Percentiles rank a stretch among this genome's conserved stretches.
These are phyloP conservation scores for Tinea trinotella DNA, from an alignment of 2,888 invertebrate genomes.

Conservation along the genomic window DNA sequence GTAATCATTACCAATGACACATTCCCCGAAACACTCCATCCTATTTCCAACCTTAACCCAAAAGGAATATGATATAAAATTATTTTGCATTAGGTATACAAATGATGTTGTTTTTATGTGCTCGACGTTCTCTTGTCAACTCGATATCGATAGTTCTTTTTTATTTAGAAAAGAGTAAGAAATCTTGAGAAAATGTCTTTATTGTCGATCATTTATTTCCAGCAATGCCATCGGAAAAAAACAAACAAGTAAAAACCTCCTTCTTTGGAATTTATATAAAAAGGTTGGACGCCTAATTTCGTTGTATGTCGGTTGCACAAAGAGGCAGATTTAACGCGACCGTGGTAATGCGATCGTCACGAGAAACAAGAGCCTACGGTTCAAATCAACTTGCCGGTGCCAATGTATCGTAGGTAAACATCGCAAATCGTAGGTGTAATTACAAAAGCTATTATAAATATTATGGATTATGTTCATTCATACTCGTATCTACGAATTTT, in stretches of 20 bases:
- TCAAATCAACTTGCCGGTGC: no score
- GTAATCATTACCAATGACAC: slow-evolving; percentile 5
- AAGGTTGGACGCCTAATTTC: no score
- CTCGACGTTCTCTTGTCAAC: slow-evolving; percentile 21
- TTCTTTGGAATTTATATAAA: no score
- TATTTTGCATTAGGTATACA: not conserved
- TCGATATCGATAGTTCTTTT: slow-evolving; percentile 25
- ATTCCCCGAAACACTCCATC: not conserved
- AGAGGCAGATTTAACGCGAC: no score
- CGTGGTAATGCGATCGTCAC: no score
- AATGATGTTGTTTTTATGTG: not conserved
- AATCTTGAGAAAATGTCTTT: slow-evolving; percentile 19
- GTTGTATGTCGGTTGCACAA: no score
- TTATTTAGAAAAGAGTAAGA: slow-evolving; percentile 17
- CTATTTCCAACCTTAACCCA: not conserved
- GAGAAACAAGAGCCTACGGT: no score
- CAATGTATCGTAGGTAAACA: no score
- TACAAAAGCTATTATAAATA: no score
- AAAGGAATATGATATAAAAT: not conserved
- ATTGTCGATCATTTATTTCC: slow-evolving; percentile 13
- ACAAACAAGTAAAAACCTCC: slow-evolving; percentile 1
- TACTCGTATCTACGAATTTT: no score
- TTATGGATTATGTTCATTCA: no score
- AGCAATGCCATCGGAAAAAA: not conserved
- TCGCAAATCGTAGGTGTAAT: no score